Base-by-base conservation (phyloP, 2,113 vertebrate genomes). In the Chroicocephalus ridibundus region DNA sequence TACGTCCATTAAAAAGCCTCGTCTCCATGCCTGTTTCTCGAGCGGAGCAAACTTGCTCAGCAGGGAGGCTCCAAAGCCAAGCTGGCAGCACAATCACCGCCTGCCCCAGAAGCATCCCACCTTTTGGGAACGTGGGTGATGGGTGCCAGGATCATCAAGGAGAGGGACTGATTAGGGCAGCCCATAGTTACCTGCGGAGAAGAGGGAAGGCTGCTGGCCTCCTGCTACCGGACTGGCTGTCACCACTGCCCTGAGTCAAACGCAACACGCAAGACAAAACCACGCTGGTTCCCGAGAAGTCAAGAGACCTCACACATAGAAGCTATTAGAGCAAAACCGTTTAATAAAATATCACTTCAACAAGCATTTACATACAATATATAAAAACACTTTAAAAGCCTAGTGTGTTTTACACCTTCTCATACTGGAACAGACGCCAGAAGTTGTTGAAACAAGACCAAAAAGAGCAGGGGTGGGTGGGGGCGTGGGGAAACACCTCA, bases 281-380 rank as follows among this genome's bases (percentile, higher is more conserved):
- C 6, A 15, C 1, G 2, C 44, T 46, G 70, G 8, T 52, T 82
- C 80, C 61, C 61, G 21, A 38, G 16, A 81, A 82, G 29, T 51
- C 58, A 82, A 86, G 11, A 94, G 46, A 80, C 34, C 32, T 84
- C 72, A 74, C 31, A 69, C 64, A 44, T 0, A 76, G 51, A 91
- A 82, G 36, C 52, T 75, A 52, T 80, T 93, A 92, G 72, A 96
- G 94, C 88, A 97, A 97, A 97, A 90, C 54, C 18, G 58, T 98
- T 98, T 97, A 97, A 97, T 97, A 97, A 97, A 96, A 96, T 96
- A 94, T 65, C 93, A 96, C 93, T 91, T 93, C 95, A 97, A 96
- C 85, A 95, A 96, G 93, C 93, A 94, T 96, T 96, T 97, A 97
- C 90, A 94, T 93, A 96, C 34, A 77, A 76, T 93, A 94, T 97